Conservation (phyloP, 2,888 invertebrate genomes). For the Apeira syringaria region DNA sequence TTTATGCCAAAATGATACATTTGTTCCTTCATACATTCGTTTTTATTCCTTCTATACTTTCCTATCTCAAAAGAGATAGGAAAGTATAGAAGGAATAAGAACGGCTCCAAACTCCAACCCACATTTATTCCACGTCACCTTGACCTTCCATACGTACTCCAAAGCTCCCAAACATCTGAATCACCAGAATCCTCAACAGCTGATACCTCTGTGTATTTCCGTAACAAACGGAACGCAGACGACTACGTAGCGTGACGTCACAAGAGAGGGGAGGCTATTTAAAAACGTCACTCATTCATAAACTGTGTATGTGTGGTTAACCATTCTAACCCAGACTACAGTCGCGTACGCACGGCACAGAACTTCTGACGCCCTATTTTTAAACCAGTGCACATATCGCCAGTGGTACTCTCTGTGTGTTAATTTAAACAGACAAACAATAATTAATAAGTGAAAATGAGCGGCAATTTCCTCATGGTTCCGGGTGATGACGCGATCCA, state of each 20-base stretch:
- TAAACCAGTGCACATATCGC: slow-evolving; percentile 42
- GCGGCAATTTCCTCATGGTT: slow-evolving; percentile 76
- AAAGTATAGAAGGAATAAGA: too few relatives aligned
- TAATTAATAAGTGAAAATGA: slow-evolving; percentile 63
- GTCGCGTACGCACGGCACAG: slow-evolving; percentile 65
- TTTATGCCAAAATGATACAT: too few relatives aligned
- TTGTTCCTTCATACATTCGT: too few relatives aligned
- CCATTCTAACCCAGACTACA: slow-evolving; percentile 58
- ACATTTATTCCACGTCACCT: slow-evolving; percentile 28
- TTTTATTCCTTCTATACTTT: too few relatives aligned
- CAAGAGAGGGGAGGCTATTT: slow-evolving; percentile 54
- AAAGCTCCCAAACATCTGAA: slow-evolving; percentile 22
- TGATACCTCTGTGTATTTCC: slow-evolving; percentile 51
- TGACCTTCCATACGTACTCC: slow-evolving; percentile 48
- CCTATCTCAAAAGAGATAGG: too few relatives aligned
- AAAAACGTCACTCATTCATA: slow-evolving; percentile 81
- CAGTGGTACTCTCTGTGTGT: slow-evolving; percentile 39
- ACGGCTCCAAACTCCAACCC: slow-evolving; percentile 1
- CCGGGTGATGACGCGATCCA: slow-evolving; percentile 71
- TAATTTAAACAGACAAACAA: too few relatives aligned
- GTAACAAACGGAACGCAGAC: slow-evolving; percentile 63
- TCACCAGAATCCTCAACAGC: slow-evolving; percentile 23
- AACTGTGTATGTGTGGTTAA: slow-evolving; percentile 40
- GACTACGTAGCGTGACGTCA: slow-evolving; percentile 53
- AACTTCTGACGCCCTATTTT: slow-evolving; percentile 40